These are phyloP conservation scores for Phalangium opilio DNA, from an alignment of 2,888 invertebrate species.

Conservation along the genomic window DNA sequence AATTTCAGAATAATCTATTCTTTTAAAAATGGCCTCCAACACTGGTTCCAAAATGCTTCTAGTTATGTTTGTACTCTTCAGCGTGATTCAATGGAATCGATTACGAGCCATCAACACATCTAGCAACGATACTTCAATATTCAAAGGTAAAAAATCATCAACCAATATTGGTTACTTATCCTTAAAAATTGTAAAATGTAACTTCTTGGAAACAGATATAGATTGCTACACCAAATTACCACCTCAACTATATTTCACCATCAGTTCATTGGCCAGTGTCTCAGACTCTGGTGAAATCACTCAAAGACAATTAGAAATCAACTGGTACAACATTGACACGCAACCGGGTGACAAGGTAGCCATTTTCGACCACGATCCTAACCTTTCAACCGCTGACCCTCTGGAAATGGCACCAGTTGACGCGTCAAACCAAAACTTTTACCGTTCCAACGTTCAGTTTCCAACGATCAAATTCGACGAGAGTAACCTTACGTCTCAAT, in stretches of 20 bases:
- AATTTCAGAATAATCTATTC: too few species aligned
- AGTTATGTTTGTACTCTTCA: too few species aligned
- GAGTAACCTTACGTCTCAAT: conserved; percentile 4
- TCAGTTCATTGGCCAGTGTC: conserved; percentile 20
- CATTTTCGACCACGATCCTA: conserved; percentile 6
- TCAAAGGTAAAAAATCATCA: too few species aligned
- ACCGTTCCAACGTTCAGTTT: conserved; percentile 4
- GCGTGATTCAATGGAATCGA: too few species aligned
- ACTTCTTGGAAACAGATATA: too few species aligned
- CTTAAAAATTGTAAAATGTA: too few species aligned
- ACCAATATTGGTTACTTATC: too few species aligned
- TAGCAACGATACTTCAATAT: too few species aligned
- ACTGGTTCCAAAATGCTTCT: too few species aligned
- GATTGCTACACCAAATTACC: too few species aligned
- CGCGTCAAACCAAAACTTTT: conserved; percentile 5
- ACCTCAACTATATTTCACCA: conserved; percentile 12
- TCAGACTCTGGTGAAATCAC: conserved; percentile 14
- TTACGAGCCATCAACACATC: too few species aligned
- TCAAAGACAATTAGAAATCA: conserved; percentile 16
- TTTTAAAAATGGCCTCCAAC: too few species aligned
- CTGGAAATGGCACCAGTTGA: conserved; percentile 1
- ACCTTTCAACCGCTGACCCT: neutral
- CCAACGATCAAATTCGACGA: conserved; percentile 6
- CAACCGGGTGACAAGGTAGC: conserved; percentile 2
- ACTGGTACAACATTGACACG: conserved; percentile 4